Percentiles rank a stretch among this genome's conserved stretches.
Conservation (phyloP, 2,797 vertebrate genomes). For the Aratinga solstitialis region DNA sequence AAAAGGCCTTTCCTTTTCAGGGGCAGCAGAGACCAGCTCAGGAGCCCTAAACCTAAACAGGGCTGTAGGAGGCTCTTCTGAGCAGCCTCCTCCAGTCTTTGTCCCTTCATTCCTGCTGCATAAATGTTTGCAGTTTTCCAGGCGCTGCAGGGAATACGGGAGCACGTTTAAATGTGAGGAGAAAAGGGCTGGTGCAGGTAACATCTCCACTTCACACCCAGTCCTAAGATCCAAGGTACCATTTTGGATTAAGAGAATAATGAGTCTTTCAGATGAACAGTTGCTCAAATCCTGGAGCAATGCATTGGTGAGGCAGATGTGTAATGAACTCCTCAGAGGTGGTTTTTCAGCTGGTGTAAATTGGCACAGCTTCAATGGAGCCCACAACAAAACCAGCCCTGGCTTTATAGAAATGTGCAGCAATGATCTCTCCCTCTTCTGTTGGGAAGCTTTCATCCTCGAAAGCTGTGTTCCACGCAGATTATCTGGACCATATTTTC, state of each 20-base stretch:
- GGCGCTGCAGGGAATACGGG: neutral
- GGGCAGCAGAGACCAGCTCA: neutral
- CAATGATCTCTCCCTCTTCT: neutral
- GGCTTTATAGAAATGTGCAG: neutral
- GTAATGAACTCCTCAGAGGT: neutral
- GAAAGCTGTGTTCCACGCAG: neutral
- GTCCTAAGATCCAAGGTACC: neutral
- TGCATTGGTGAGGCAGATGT: neutral
- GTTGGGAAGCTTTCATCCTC: slow-evolving; percentile 1
- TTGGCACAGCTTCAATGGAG: neutral
- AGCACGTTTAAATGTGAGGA: neutral
- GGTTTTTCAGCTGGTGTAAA: neutral
- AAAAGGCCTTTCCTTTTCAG: neutral
- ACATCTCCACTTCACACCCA: neutral
- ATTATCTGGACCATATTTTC: neutral
- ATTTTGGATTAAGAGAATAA: neutral
- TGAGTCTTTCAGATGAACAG: neutral
- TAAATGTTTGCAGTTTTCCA: neutral
- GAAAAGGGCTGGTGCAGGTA: neutral
- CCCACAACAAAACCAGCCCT: neutral
- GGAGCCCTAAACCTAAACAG: neutral
- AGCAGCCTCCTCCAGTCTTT: neutral
- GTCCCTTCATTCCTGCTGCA: neutral
- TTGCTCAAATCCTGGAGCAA: neutral
- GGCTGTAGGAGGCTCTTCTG: neutral